A percentile compares a stretch with the other conserved stretches of the same genome.
phyloP scores from a whole-genome alignment of 2,113 vertebrate genomes.

The Corythaeola cristata region DNA sequence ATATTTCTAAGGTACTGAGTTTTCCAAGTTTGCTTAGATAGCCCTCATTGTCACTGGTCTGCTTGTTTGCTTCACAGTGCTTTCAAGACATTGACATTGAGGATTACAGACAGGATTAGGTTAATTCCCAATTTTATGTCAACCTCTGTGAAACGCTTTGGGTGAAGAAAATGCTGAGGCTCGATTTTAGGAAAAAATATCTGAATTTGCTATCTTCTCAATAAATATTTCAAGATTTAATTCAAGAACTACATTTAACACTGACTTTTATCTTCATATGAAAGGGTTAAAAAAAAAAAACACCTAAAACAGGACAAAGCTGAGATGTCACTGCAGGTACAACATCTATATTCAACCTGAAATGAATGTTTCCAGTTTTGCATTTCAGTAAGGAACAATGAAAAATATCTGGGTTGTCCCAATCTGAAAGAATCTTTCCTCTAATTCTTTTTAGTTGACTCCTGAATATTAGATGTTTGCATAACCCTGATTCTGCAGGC shows the following conservation, averaged over 20 bases:
- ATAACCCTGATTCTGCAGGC: not conserved
- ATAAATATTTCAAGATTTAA: not conserved
- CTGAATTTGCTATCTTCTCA: not conserved
- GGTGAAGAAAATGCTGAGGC: not conserved
- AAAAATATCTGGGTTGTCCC: not conserved
- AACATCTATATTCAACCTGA: not conserved
- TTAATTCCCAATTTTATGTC: not conserved
- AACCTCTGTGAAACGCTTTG: not conserved
- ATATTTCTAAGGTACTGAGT: not conserved
- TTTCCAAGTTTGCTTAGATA: not conserved
- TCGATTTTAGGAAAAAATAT: not conserved
- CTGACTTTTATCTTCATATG: not conserved
- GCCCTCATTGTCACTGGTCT: not conserved
- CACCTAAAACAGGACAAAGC: not conserved
- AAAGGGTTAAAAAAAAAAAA: not conserved
- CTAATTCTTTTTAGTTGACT: not conserved
- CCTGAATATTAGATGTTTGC: not conserved
- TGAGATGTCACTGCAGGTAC: not conserved
- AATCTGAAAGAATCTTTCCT: not conserved
- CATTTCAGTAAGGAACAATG: not conserved
- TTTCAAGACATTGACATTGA: not conserved
- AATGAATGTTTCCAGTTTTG: not conserved
- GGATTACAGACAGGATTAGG: not conserved
- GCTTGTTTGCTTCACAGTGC: not conserved
- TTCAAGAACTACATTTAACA: not conserved